Base-by-base conservation (phyloP, 2,888 invertebrate species). In the Agrilus mali region DNA sequence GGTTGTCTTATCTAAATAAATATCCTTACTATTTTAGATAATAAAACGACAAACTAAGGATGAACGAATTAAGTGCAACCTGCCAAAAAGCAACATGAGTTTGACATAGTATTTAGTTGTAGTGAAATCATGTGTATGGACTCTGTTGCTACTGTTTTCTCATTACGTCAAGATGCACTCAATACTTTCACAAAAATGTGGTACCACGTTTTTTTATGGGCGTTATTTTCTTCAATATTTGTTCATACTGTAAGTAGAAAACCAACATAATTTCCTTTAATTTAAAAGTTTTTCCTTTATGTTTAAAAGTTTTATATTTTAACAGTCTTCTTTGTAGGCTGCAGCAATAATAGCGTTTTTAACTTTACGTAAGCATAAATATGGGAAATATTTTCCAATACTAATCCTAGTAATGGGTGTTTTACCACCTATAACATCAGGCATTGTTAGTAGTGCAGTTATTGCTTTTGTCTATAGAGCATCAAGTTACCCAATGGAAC, bases 191-290 rank as follows among this genome's bases (percentile, higher is more conserved):
- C 81, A 71, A 92, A 93, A 69, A 95, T 95, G 86, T 95, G 94
- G 94, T 94, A 93, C 67, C 87, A 92, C 63, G 85, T 95, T 64
- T 95, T 95, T 70, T 73, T 95, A 59, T 95, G 94, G 93, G 89
- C 90, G 47, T 72, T 95, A 60, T 88, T 92, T 65, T 94, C 94
- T 12, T 95, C 94, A 40, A 78, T 94, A 59, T 81, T 94, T 63
- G 87, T 95, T 53, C 94, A 95, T 67, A 83, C 82, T 41, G 67
- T 68, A 57, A 59, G 59, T 53, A 38, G 22, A 7, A 15, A 15
- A 40, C 8, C 5, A 5, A 7, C 7, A 5, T 6, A 32, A 35
- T 5, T 2, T 35, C 2, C 2, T 12, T 35, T 35, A 5, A 6
- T 20, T 2, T 20, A 20, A 20, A 6, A 20, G 7, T 36, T 27